These are phyloP conservation scores for Endomychus coccineus DNA, from an alignment of 2,888 invertebrate species.

Conservation along the genomic window DNA sequence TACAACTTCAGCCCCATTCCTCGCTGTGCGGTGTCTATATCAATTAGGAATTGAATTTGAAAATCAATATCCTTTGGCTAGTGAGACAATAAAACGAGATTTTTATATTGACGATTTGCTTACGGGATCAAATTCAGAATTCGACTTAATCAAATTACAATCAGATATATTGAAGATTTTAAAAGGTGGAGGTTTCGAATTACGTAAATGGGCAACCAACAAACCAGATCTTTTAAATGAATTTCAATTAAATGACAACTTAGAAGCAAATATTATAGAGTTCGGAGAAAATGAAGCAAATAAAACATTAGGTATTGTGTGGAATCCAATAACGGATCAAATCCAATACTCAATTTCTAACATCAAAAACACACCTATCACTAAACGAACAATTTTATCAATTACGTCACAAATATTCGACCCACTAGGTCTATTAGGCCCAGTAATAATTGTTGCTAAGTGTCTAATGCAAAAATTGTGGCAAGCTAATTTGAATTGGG, in stretches of 20 bases:
- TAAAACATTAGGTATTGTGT: conserved; percentile 11
- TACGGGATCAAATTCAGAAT: neutral
- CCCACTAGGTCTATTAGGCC: neutral
- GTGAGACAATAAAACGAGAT: neutral
- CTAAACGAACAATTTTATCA: conserved; percentile 7
- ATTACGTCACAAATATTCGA: conserved; percentile 10
- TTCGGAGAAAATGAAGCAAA: neutral
- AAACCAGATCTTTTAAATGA: neutral
- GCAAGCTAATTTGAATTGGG: neutral
- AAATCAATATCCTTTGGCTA: neutral
- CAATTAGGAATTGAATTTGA: neutral
- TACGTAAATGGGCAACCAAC: conserved; percentile 7
- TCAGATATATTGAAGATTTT: conserved; percentile 2
- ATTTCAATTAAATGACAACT: neutral
- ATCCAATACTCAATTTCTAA: conserved; percentile 7
- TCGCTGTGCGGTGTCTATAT: neutral
- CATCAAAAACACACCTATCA: neutral
- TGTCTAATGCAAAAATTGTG: neutral
- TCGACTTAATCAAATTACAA: too few relatives aligned
- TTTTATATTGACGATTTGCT: conserved; percentile 6
- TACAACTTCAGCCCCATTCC: neutral
- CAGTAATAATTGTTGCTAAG: neutral
- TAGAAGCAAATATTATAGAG: neutral
- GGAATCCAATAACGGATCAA: conserved; percentile 6
- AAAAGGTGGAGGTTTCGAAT: neutral